Evolutionary conservation across 2,797 vertebrate genomes (phyloP), one percentile per base, ranked within the genome.

Genomic region (Phylloscopus collybita): DNA sequence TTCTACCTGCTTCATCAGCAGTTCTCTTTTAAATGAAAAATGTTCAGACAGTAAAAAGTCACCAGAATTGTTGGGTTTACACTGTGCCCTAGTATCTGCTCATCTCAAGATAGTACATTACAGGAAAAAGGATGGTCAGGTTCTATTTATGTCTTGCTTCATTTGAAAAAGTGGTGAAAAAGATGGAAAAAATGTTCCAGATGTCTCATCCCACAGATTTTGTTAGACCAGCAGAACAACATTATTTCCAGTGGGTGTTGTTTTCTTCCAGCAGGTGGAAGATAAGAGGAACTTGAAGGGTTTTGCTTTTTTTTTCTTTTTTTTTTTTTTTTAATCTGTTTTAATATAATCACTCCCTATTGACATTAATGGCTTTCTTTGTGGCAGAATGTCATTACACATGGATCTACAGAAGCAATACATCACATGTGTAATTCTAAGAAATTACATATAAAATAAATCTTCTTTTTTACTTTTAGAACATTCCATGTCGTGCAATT

Each of bases 401-500:
- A 7, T 40, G 54, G 19, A 34, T 26, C 29, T 88, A 40, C 5
- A 5, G 38, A 91, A 93, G 13, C 4, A 72, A 44, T 62, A 42
- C 1, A 13, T 59, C 7, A 18, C 4, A 0, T 19, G 1, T 62
- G 27, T 57, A 45, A 26, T 67, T 87, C 65, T 65, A 69, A 76
- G 61, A 23, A 93, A 29, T 9, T 30, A 36, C 8, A n/a, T 27
- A 13, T 44, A 19, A 61, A 69, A 34, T 3, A 76, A 86, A 36
- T 8, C 45, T 69, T 26, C 3, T 59, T 42, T 88, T 83, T 76
- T 51, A 34, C 67, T 67, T 83, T 69, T 89, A 99, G 98, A 98
- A 97, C 78, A 95, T 97, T 56, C 97, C 97, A 3, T 99, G 98
- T 59, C 78, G 21, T 36, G 97, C 98, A 69, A 98, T 99, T 76